These are phyloP conservation scores for Rhodophaea formosa DNA, from an alignment of 2,888 invertebrate genomes.

Conservation along the genomic window DNA sequence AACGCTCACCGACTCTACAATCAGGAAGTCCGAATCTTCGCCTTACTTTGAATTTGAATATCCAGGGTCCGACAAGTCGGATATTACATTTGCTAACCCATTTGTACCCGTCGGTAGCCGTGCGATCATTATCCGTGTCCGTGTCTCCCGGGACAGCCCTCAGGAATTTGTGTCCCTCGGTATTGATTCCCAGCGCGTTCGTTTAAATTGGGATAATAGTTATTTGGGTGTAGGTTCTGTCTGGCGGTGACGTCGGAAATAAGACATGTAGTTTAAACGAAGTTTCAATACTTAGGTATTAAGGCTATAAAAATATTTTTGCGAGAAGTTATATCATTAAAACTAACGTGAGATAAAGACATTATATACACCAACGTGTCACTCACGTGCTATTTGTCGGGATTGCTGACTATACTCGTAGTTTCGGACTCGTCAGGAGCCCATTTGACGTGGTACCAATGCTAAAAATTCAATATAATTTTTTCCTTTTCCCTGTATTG, in stretches of 20 bases:
- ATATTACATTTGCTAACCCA: constrained; percentile 80
- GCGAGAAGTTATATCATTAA: too few species aligned
- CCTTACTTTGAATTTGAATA: constrained; percentile 64
- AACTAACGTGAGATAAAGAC: too few species aligned
- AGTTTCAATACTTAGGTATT: too few species aligned
- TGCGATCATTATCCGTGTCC: constrained; percentile 76
- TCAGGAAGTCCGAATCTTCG: constrained; percentile 50
- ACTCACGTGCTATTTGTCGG: too few species aligned
- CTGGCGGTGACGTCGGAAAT: constrained; percentile 29
- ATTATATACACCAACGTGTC: too few species aligned
- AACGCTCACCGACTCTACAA: constrained; percentile 38
- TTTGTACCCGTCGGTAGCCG: constrained; percentile 75
- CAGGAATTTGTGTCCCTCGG: constrained; percentile 59
- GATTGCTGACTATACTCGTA: too few species aligned
- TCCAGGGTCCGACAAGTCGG: constrained; percentile 66
- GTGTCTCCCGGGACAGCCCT: constrained; percentile 62
- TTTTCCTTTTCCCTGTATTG: too few species aligned
- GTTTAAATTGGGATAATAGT: constrained; percentile 69
- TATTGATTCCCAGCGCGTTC: constrained; percentile 67
- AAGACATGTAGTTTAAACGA: background rate
- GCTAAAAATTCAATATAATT: too few species aligned
- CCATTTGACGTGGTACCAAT: too few species aligned
- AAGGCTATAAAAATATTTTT: too few species aligned
- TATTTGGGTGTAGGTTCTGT: constrained; percentile 50
- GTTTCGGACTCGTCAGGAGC: too few species aligned